These are phyloP conservation scores for Heteropelma amictum DNA, from an alignment of 2,888 invertebrate species.

Conservation along the genomic window DNA sequence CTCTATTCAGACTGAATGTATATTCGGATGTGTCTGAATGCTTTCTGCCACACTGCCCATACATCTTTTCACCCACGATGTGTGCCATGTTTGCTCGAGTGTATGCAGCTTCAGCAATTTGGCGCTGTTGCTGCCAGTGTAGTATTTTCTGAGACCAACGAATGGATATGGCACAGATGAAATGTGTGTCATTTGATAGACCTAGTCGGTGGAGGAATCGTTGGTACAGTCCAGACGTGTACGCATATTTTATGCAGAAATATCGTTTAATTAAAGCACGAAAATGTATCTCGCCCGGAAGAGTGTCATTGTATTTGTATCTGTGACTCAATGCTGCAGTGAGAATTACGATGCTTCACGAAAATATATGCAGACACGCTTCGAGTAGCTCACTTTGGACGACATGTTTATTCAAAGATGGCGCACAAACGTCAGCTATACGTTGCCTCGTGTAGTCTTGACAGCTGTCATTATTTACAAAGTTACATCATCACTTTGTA, in stretches of 20 bases:
- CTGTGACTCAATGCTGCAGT: too few species aligned
- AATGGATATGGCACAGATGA: not conserved
- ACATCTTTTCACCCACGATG: not conserved
- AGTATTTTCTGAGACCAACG: slow-evolving; percentile 1
- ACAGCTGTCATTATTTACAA: too few species aligned
- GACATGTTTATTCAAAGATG: too few species aligned
- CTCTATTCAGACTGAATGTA: slow-evolving; percentile 26
- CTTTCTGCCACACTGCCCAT: not conserved
- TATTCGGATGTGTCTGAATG: slow-evolving; percentile 32
- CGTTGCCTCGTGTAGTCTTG: too few species aligned
- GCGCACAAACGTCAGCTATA: too few species aligned
- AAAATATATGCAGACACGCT: too few species aligned
- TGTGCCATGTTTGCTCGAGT: not conserved
- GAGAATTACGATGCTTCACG: too few species aligned
- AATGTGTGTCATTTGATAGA: not conserved
- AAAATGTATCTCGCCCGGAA: not conserved
- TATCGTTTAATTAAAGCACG: not conserved
- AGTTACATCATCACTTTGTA: too few species aligned
- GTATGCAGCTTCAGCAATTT: not conserved
- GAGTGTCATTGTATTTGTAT: not conserved
- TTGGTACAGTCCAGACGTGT: not conserved
- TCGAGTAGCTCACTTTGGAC: too few species aligned
- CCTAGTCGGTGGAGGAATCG: not conserved
- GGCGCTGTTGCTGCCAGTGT: not conserved
- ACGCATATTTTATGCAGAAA: not conserved